Evolutionary conservation across 2,113 vertebrate genomes (phyloP).

Genomic region (Epinephelus cyanopodus): DNA sequence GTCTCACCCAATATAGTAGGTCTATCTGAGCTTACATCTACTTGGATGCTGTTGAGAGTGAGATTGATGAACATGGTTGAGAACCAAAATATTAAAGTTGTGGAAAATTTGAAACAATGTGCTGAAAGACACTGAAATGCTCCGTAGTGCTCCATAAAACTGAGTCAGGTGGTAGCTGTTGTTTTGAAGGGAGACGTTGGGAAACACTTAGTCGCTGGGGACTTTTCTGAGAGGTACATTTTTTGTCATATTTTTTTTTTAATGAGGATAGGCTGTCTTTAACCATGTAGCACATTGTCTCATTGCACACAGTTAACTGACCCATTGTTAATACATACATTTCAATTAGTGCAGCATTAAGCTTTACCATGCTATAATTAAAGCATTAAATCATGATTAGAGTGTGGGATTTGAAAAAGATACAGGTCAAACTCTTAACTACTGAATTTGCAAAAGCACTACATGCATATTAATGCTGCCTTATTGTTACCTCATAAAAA

Average conservation of each 20-base stretch:
- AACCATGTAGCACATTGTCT: not conserved
- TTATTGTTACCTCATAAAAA: conserved; percentile 7
- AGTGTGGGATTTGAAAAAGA: not conserved
- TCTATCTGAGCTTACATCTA: not conserved
- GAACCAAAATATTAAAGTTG: not conserved
- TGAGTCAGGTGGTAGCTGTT: not conserved
- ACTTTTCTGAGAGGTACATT: too few relatives aligned
- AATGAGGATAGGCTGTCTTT: too few relatives aligned
- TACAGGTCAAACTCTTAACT: not conserved
- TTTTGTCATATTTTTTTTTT: too few relatives aligned
- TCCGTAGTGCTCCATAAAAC: not conserved
- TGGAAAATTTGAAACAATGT: not conserved
- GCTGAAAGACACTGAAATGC: not conserved
- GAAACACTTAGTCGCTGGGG: too few relatives aligned
- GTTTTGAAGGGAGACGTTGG: too few relatives aligned
- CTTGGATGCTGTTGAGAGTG: not conserved
- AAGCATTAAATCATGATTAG: not conserved
- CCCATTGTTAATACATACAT: not conserved
- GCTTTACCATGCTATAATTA: not conserved
- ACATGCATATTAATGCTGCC: not conserved
- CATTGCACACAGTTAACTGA: not conserved
- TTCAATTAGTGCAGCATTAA: not conserved
- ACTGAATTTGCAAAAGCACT: not conserved
- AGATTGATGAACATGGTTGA: not conserved
- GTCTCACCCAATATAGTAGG: not conserved